Evolutionary conservation across 2,888 invertebrate species (phyloP), one percentile per base, ranked within the genome.

Genomic region (Drosophila algonquin): DNA sequence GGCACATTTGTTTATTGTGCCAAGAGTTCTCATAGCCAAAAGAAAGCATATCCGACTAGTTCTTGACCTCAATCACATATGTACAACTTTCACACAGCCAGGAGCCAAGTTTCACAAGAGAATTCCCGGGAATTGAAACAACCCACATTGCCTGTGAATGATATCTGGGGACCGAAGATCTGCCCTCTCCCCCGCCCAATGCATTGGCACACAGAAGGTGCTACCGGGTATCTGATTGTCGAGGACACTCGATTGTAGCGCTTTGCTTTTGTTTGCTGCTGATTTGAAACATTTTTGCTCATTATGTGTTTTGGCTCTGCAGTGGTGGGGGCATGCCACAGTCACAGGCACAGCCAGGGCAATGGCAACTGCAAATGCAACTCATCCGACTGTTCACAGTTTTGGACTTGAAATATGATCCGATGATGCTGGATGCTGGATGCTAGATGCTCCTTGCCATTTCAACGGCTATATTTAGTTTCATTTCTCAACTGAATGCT

Each of bases 381-480:
- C 62, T 45, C 45, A 16, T 30, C 46, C 44, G 52, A 40, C 52
- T 57, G 53, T 47, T 21, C 58, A 54, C 50, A 60, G 50, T 63
- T n/a, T 73, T 63, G 73, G 48, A 63, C 58, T 54, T 63, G 77
- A 84, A 76, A 84, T 73, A 63, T 81, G 77, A 79, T 69, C 57
- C 18, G 54, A 40, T 51, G 69, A 24, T 10, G 64, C 18, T 21
- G 21, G n/a, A n/a, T 7, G 27, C 27, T 27, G 32, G 40, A 59
- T 24, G 55, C n/a, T 40, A 16, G 16, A 16, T 46, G 35, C 54
- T 59, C 51, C 58, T 63, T 67, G 75, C 56, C 14, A 62, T 52
- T 61, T 62, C 57, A 61, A 62, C 40, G 14, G 40, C 40, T 14
- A 40, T 63, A 65, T 70, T 69, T 62, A 76, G 74, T 68, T 73